A percentile compares a stretch with the other conserved stretches of the same genome.
These are phyloP conservation scores for Ptycholaimellus sp. DNA, from an alignment of 2,888 invertebrate species.

Conservation along the genomic window DNA sequence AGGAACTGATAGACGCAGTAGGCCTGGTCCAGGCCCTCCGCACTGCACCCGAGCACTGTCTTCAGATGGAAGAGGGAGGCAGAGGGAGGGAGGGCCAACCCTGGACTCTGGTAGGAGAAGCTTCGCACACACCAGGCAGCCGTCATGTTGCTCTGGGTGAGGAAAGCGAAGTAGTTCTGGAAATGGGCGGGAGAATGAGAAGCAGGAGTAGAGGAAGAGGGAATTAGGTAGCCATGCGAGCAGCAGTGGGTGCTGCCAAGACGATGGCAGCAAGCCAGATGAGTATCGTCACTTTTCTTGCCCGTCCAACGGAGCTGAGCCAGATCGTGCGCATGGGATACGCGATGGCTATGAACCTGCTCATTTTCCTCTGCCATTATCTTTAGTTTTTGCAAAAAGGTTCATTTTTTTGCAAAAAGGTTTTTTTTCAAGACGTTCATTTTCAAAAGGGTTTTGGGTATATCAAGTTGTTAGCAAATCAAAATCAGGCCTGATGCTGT, in stretches of 20 bases:
- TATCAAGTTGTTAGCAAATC: no score
- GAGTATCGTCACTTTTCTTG: constrained; percentile 36
- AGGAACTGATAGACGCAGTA: constrained; percentile 27
- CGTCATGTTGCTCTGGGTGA: constrained; percentile 7
- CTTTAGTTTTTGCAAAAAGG: no score
- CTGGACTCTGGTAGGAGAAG: not conserved
- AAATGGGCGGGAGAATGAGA: constrained; percentile 25
- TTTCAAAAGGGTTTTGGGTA: no score
- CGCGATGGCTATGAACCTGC: constrained; percentile 45
- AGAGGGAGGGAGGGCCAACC: no score
- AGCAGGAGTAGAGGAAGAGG: no score
- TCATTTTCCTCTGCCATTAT: not conserved
- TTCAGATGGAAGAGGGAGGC: no score
- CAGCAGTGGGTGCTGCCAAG: constrained; percentile 39
- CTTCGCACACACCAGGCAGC: constrained; percentile 12
- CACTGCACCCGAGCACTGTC: constrained; percentile 8
- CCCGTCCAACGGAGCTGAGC: constrained; percentile 42
- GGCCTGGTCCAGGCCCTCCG: constrained; percentile 9
- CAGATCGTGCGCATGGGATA: constrained; percentile 46
- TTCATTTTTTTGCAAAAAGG: no score
- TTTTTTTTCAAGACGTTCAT: no score
- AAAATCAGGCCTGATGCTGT: no score
- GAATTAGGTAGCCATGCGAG: no score
- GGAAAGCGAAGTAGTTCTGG: constrained; percentile 9
- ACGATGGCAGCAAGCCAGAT: constrained; percentile 40